Conservation (phyloP, 2,113 vertebrate species). For the Rhea americana region DNA sequence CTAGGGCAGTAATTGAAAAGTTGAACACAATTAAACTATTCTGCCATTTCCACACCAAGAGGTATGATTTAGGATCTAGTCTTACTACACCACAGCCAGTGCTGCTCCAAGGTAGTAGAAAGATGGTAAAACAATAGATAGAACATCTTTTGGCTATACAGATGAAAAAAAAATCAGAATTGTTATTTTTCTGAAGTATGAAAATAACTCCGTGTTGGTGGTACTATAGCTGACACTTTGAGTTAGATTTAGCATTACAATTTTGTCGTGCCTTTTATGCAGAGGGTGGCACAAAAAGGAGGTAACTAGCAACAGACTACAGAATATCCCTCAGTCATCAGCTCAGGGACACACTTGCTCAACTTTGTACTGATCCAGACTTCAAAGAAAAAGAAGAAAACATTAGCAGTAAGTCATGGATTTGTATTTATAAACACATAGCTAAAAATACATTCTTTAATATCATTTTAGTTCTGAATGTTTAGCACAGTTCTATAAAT, state of each 20-base stretch:
- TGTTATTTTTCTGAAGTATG: background rate
- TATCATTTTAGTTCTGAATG: background rate
- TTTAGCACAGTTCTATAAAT: background rate
- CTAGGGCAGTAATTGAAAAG: conserved; percentile 30
- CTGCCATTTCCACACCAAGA: background rate
- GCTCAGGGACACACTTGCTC: background rate
- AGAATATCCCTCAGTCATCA: background rate
- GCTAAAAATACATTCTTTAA: background rate
- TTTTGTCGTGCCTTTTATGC: background rate
- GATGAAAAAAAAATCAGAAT: background rate
- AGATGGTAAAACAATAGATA: background rate
- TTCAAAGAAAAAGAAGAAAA: background rate
- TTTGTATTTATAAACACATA: background rate
- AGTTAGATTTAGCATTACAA: background rate
- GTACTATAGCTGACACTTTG: background rate
- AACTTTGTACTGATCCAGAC: background rate
- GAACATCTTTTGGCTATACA: conserved; percentile 1
- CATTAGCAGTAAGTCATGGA: background rate
- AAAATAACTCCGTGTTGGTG: background rate
- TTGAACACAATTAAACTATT: background rate
- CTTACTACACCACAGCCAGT: background rate
- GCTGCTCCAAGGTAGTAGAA: background rate
- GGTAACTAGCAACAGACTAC: background rate
- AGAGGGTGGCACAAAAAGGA: background rate
- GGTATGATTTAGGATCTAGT: background rate